Evolutionary conservation across 37 sponge, comb jelly and placozoan species (phyloP).

Genomic region (Lycopodina hypogea): DNA sequence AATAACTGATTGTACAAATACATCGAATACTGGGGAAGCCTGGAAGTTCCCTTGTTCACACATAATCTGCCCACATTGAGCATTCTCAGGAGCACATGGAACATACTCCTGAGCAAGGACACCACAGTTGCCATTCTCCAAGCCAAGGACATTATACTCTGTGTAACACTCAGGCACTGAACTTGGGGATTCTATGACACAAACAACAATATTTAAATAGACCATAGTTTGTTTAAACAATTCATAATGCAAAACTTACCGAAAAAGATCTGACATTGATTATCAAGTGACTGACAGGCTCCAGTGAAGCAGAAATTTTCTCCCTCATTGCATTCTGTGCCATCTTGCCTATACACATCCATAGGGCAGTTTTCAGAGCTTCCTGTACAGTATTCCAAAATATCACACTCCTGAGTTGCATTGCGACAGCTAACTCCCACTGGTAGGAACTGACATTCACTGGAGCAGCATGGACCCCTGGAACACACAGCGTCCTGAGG

Average conservation of each 20-base stretch:
- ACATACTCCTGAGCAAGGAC: not conserved
- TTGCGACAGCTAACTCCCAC: constrained; percentile 46
- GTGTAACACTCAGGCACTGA: constrained; percentile 12
- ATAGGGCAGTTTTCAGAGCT: constrained; percentile 55
- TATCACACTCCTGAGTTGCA: constrained; percentile 48
- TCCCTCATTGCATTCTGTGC: constrained; percentile 27
- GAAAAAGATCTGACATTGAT: constrained; percentile 36
- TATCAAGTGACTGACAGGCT: constrained; percentile 19
- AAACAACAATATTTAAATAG: too few relatives aligned
- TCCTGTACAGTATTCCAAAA: constrained; percentile 64
- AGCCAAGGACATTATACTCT: constrained; percentile 20
- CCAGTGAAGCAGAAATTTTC: constrained; percentile 66
- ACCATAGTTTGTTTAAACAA: too few relatives aligned
- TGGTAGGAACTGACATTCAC: constrained; percentile 34
- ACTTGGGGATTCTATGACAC: too few relatives aligned
- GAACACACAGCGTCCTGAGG: constrained; percentile 42
- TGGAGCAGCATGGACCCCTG: constrained; percentile 47
- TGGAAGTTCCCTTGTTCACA: constrained; percentile 13
- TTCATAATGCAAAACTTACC: too few relatives aligned
- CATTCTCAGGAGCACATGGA: constrained; percentile 49
- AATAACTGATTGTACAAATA: not conserved
- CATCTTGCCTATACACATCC: constrained; percentile 51
- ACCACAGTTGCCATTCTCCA: constrained; percentile 61
- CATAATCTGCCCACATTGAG: constrained; percentile 51
- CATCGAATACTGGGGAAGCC: not conserved